phyloP scores from a whole-genome alignment of 2,888 invertebrate genomes.

The Bhutanitis thaidina region DNA sequence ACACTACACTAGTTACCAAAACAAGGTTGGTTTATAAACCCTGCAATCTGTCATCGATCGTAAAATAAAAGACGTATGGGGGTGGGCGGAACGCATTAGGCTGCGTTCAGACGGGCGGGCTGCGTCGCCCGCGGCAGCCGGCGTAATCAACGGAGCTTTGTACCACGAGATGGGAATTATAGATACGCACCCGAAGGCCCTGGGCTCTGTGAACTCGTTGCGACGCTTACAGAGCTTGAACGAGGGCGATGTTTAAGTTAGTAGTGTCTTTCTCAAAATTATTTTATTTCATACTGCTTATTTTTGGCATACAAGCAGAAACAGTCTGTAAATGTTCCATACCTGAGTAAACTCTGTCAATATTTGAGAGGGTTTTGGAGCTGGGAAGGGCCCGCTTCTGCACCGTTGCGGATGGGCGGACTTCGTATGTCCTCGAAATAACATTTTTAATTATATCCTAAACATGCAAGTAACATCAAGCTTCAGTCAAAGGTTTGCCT shows the following conservation, averaged over 20 bases:
- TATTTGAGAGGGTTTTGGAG: no score
- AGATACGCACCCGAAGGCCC: slow-evolving; percentile 58
- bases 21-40: slow-evolving; percentile 18
- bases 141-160: slow-evolving; percentile 72
- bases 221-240: slow-evolving; percentile 12
- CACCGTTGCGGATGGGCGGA: no score
- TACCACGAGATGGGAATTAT: slow-evolving; percentile 67
- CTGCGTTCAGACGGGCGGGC: slow-evolving; percentile 46
- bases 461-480: no score
- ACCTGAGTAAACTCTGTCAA: no score
- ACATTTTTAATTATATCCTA: no score
- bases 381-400: no score
- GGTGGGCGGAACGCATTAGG: slow-evolving; percentile 48
- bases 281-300: no score
- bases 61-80: slow-evolving; percentile 52
- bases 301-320: no score
- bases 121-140: slow-evolving; percentile 60
- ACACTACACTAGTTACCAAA: slow-evolving; percentile 3
- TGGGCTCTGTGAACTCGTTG: slow-evolving; percentile 37
- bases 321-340: no score
- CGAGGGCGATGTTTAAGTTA: not conserved
- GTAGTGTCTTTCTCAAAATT: not conserved
- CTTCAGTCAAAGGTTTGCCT: no score
- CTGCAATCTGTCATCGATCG: slow-evolving; percentile 33
- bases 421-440: no score